Base-by-base conservation (phyloP, 2,113 vertebrate genomes). In the Channa argus region DNA sequence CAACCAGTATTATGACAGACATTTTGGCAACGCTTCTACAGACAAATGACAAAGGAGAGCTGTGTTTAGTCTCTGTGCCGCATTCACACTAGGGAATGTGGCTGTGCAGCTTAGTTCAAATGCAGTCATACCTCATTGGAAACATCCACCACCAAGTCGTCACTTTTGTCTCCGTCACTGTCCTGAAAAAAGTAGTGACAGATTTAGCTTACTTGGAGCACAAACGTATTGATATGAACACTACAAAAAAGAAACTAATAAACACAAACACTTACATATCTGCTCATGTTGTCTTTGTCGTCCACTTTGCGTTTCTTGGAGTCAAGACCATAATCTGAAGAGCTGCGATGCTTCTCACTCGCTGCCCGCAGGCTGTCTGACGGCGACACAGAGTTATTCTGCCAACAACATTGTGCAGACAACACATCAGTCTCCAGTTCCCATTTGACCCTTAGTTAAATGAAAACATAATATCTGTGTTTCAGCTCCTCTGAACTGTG, bases 121-220 rank as follows among this genome's bases (percentile, higher is more conserved):
- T 10, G 38, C 38, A 56, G 61, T 58, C 92, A 90, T 88, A 98
- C 97, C 95, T 98, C 97, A 0, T 99, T 98, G 79, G 97, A 99
- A 59, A 99, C 97, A 0, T 99, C 97, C 8, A 99, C 97, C 77
- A 99, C 97, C 74, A 99, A 83, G 85, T 99, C 97, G 0, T 99
- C 97, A 9, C 97, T 99, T 86, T 99, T 99, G 93, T 99, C 97
- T 6, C 97, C 97, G 0, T 99, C 97, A 10, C 97, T 98, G 92
- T 99, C 97, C 97, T 99, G 91, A 51, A 88, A 88, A 11, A 88
- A 71, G 10, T 56, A 5, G 71, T 2, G 68, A 70, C 24, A 54
- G 4, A 39, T 7, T 71, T 0, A 61, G 66, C 0, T 58, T 33
- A 38, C 52, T 56, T 60, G 46, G 4, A 34, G 37, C 44, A 7